Percentiles rank a stretch among this genome's conserved stretches.
Evolutionary conservation across 2,797 vertebrate species (phyloP).

Genomic region (Lagocephalus sceleratus): DNA sequence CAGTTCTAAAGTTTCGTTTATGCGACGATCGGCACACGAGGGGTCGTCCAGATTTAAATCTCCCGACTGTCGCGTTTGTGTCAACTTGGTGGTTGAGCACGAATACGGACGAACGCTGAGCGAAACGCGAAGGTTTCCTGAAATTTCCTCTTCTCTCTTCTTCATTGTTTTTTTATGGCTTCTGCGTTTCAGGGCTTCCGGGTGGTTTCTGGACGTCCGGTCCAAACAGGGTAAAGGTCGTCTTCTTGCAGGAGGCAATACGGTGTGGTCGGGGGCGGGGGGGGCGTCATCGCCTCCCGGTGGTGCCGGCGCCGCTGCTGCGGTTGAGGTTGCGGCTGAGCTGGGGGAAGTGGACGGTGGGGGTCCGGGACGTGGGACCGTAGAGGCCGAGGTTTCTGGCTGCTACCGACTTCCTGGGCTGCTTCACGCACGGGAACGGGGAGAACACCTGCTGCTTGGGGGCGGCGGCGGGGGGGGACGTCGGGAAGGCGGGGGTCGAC

Average conservation of each 20-base stretch:
- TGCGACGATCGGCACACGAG: too few species aligned
- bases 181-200: slow-evolving; percentile 5
- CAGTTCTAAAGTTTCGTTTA: slow-evolving; percentile 16
- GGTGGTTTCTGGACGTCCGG: neutral
- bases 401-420: slow-evolving; percentile 87
- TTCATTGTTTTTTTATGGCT: slow-evolving; percentile 16
- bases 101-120: neutral
- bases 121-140: neutral
- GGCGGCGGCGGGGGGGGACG: neutral
- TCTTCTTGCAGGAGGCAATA: slow-evolving; percentile 51
- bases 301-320: slow-evolving; percentile 68
- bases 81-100: too few species aligned
- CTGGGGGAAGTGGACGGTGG: slow-evolving; percentile 90
- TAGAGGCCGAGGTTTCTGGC: slow-evolving; percentile 95
- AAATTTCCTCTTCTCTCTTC: neutral
- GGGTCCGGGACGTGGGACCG: slow-evolving; percentile 90
- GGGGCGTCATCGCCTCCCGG: slow-evolving; percentile 75
- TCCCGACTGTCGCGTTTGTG: too few species aligned
- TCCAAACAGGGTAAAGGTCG: slow-evolving; percentile 10
- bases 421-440: slow-evolving; percentile 92
- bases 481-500: slow-evolving; percentile 27
- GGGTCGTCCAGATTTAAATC: slow-evolving; percentile 34
- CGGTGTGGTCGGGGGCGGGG: slow-evolving; percentile 23
- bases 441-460: slow-evolving; percentile 77
- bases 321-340: slow-evolving; percentile 87